Evolutionary conservation across 30 jellyfish, hydroid and myxozoan species (phyloP).

Genomic region (Aurelia coerulea): DNA sequence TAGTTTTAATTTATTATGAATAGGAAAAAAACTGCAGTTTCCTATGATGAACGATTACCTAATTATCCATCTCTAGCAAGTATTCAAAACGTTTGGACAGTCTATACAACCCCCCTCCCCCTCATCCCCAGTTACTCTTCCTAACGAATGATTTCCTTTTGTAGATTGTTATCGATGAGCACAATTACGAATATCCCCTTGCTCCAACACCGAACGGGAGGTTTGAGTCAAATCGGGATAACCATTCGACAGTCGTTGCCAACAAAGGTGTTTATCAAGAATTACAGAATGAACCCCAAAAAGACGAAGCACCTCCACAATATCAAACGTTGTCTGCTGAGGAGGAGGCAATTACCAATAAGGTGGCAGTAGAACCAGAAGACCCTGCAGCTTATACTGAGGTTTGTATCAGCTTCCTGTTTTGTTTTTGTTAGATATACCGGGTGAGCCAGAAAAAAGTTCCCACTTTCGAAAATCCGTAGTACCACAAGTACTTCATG

Average conservation of each 20-base stretch:
- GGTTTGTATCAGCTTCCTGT: background rate
- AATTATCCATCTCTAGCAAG: too few relatives aligned
- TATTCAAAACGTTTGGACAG: too few relatives aligned
- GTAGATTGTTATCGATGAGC: constrained; percentile 33
- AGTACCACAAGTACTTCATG: too few relatives aligned
- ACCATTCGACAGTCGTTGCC: background rate
- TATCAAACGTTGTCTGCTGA: constrained; percentile 35
- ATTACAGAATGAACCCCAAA: background rate
- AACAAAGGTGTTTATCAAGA: constrained; percentile 27
- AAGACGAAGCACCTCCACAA: constrained; percentile 6
- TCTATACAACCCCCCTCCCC: too few relatives aligned
- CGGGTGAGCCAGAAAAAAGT: too few relatives aligned
- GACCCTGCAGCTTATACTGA: constrained; percentile 12
- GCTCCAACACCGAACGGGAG: constrained; percentile 30
- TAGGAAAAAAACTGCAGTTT: too few relatives aligned
- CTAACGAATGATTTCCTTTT: too few relatives aligned
- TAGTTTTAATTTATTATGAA: too few relatives aligned
- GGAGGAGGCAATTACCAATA: constrained; percentile 11
- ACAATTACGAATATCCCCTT: constrained; percentile 54
- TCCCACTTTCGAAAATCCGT: too few relatives aligned
- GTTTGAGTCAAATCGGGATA: background rate
- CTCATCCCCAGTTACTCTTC: too few relatives aligned
- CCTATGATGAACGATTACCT: too few relatives aligned
- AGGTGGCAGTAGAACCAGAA: constrained; percentile 27
- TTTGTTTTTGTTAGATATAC: too few relatives aligned